phyloP scores from a whole-genome alignment of 1,140 invertebrate species.

The Conus ventricosus region DNA sequence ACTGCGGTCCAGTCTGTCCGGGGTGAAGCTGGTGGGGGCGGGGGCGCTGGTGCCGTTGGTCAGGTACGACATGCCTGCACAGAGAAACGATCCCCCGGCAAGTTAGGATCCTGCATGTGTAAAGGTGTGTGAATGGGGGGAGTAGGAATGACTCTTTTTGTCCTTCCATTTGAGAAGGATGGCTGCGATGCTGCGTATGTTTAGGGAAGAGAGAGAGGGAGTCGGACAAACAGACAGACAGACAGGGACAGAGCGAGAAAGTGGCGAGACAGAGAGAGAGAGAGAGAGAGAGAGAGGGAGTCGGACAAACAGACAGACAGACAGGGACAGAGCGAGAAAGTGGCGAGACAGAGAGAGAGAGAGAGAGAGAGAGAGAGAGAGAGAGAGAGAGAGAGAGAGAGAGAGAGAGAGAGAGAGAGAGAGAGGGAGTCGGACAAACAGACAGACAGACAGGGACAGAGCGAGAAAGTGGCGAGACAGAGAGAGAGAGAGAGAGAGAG shows the following conservation, averaged over 20 bases:
- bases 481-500: conserved; percentile 1
- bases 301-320: neutral
- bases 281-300: conserved; percentile 1
- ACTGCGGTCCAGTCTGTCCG: conserved; percentile 13
- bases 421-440: neutral
- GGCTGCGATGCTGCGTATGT: too few relatives aligned
- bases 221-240: neutral
- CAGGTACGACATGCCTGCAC: neutral
- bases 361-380: neutral
- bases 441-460: neutral
- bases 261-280: neutral
- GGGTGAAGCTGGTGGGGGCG: neutral
- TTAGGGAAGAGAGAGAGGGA: neutral
- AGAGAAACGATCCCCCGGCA: neutral
- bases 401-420: neutral
- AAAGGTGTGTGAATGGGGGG: too few relatives aligned
- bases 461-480: neutral
- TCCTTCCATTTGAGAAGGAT: too few relatives aligned
- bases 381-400: conserved; percentile 1
- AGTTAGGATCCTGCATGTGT: too few relatives aligned
- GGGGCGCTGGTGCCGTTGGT: neutral
- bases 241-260: conserved; percentile 6
- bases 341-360: neutral
- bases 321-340: neutral
- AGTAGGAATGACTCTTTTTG: too few relatives aligned